Evolutionary conservation across 1,140 invertebrate species (phyloP), one percentile per base, ranked within the genome.

Genomic region (Drosophila biarmipes): DNA sequence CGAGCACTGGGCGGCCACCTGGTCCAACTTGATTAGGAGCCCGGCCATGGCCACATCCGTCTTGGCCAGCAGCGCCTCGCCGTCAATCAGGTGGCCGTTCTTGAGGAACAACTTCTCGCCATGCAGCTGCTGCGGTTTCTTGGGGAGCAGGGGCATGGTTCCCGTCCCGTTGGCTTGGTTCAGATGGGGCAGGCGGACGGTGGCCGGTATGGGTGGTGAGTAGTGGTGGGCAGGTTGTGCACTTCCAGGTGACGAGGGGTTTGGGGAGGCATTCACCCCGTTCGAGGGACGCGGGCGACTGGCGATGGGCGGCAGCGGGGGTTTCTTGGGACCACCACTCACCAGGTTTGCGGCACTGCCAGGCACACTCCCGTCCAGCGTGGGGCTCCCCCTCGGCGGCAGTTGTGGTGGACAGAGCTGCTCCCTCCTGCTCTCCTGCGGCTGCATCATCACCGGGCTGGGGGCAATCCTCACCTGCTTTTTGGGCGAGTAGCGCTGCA

Each of bases 221-320:
- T 69, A 69, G 91, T 72, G 80, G 91, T 72, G 80, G 71, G 52
- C 72, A 15, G 73, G 43, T 66, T 72, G 43, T 61, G 43, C 55
- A 42, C 57, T 57, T 42, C 58, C 58, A 11, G 49, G 54, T 56
- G 24, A 91, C 74, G 49, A 91, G 15, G 46, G 35, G 40, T 11
- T 38, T 14, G 57, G 31, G 29, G 6, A 3, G 10, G 66, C 46
- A 67, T 45, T 91, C 38, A 91, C 15, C 59, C 76, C 73, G 49
- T 91, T 91, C 93, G 93, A 43, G 14, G 78, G 78, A 52, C 79
- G 82, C 62, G 72, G 95, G 85, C 94, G 93, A 69, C 93, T 94
- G 21, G 95, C 94, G 46, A 95, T 94, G 8, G 95, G 95, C 63
- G 95, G 95, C 68, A 96, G 86, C 12, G 95, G 95, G 40, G 95